Base-by-base conservation (phyloP, 2,797 vertebrate species). In the Erithacus rubecula region DNA sequence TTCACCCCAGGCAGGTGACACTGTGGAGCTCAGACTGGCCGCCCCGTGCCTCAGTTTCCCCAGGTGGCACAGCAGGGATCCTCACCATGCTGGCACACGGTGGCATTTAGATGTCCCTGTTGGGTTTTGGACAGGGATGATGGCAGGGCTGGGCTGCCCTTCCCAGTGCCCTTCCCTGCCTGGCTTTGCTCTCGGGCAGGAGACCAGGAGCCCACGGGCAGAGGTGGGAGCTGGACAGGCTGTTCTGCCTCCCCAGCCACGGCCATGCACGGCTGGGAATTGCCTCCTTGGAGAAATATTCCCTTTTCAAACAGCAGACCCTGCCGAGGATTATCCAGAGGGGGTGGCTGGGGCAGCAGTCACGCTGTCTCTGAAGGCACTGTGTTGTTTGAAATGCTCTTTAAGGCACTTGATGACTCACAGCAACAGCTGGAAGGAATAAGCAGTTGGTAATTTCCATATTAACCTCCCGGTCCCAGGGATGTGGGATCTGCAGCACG, bases 371-470 rank as follows among this genome's bases (percentile, higher is more conserved):
- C 70, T n/a, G 44, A 83, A 90, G 89, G 92, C 90, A 71, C 87
- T 41, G 91, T 79, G 92, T 91, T 96, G 93, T 91, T 95, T 93
- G 87, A 94, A 96, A 93, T 46, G 77, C 51, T 84, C 93, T 93
- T 62, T 72, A 58, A 95, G 94, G 95, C 96, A 43, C 95, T 89
- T 60, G 92, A 90, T 95, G 96, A 94, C 94, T 96, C 96, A 94
- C 78, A 90, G 95, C 83, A 95, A 94, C 95, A 96, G 96, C 97
- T 95, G 96, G 96, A 97, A 96, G 92, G 95, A 95, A 96, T 96
- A 96, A 93, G 94, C 80, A 53, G 95, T 89, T 70, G 91, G 95
- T 67, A 82, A 91, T 94, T 92, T 92, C 93, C 94, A 87, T 94
- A 96, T 96, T 97, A 91, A 89, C 92, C 92, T 93, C 83, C 68